Evolutionary conservation across 1,140 invertebrate genomes (phyloP), one percentile per base, ranked within the genome.

Genomic region (Ips typographus): DNA sequence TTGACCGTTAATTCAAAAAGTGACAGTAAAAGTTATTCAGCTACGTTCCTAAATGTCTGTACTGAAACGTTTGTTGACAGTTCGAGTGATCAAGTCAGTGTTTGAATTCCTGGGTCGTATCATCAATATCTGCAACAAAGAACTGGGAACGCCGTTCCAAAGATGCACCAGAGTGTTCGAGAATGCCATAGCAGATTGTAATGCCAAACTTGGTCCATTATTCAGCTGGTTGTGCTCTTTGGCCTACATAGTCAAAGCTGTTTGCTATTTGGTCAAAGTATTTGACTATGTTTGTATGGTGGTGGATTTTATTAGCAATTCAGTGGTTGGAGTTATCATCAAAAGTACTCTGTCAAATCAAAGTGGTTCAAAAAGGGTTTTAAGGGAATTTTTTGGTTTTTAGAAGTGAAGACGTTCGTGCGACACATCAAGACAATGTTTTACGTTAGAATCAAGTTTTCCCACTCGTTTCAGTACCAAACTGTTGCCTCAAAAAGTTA

Each of bases 61-160:
- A n/a, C n/a, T n/a, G n/a, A n/a, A n/a, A n/a, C n/a, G n/a, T 55
- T 37, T 40, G 59, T 56, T 78, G 82, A 47, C 72, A 91, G 90
- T 86, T 39, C 78, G 80, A 58, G 82, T 85, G 0, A 85, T 91
- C 37, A 86, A 86, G 70, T 82, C 83, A 1, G 86, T 86, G 0
- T 87, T 86, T 52, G 72, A 83, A 42, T 95, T 93, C 90, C 75
- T 96, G 2, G 81, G 80, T 0, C 86, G 83, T 43, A 82, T 92
- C 2, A 82, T 89, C 1, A 84, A 84, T 41, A 82, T 89, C 2
- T 95, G 93, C 76, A 92, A 93, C 72, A 83, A 85, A 49, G 87
- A 88, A 68, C 81, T 94, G 61, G 84, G 88, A 1, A 84, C 85
- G 1, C 87, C 87, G 2, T 87, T 83, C 72, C 71, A 82, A 63